Evolutionary conservation across 2,113 vertebrate genomes (phyloP).

Genomic region (Cervus canadensis): DNA sequence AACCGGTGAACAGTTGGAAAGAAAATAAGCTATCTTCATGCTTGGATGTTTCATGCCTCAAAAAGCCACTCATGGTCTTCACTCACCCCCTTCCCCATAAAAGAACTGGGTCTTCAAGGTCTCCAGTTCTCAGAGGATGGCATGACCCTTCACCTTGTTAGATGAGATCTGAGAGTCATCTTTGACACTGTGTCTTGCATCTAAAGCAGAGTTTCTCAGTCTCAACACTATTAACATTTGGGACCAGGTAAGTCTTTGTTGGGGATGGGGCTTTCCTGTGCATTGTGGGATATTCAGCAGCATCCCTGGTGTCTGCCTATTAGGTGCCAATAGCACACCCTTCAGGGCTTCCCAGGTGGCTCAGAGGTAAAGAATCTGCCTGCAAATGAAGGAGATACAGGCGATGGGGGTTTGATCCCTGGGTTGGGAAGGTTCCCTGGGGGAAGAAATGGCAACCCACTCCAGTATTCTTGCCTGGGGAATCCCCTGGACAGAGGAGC

Average conservation of each 20-base stretch:
- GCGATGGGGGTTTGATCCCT: fast-evolving
- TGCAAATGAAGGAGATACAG: not conserved
- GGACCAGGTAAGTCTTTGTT: not conserved
- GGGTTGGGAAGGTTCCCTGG: not conserved
- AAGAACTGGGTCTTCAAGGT: not conserved
- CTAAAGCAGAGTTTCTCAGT: no score
- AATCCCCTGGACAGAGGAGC: not conserved
- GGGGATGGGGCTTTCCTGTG: not conserved
- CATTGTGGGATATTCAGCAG: not conserved
- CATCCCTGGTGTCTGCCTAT: not conserved
- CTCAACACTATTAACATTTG: fast-evolving
- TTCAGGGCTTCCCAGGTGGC: not conserved
- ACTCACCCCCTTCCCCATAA: fast-evolving
- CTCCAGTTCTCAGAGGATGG: not conserved
- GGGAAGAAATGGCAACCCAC: not conserved
- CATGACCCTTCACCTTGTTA: not conserved
- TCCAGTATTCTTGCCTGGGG: not conserved
- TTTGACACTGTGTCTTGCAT: not conserved
- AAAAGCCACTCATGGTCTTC: not conserved
- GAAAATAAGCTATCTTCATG: not conserved
- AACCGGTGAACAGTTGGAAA: not conserved
- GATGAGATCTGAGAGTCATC: not conserved
- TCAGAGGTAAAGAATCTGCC: not conserved
- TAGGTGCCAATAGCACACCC: not conserved
- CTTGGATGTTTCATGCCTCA: no score